These are phyloP conservation scores for Mastacembelus armatus DNA, from an alignment of 2,797 vertebrate genomes.

Conservation along the genomic window DNA sequence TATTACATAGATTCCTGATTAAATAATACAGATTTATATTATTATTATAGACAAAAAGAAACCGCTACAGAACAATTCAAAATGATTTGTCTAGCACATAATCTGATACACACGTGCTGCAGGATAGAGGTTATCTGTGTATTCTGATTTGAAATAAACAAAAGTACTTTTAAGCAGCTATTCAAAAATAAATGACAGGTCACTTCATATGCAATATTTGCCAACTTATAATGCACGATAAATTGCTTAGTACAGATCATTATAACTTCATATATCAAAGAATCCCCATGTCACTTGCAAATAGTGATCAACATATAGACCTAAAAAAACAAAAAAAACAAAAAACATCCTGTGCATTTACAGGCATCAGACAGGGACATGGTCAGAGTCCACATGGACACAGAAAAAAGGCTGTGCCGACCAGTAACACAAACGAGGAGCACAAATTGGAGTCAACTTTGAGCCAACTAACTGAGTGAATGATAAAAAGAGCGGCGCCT, in stretches of 20 bases:
- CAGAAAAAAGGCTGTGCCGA: slow-evolving; percentile 48
- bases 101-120: too few species aligned
- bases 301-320: background rate
- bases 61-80: too few species aligned
- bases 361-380: background rate
- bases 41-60: too few species aligned
- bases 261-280: background rate
- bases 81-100: too few species aligned
- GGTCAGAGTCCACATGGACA: slow-evolving; percentile 39
- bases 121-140: too few species aligned
- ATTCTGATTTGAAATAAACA: too few species aligned
- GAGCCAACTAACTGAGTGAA: slow-evolving; percentile 65
- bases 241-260: background rate
- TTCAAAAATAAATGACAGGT: too few species aligned
- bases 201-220: too few species aligned
- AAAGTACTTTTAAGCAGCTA: too few species aligned
- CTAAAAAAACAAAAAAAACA: background rate
- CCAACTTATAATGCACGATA: background rate
- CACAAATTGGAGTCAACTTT: slow-evolving; percentile 76
- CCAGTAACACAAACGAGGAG: slow-evolving; percentile 41
- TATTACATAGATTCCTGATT: too few species aligned
- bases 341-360: slow-evolving; percentile 31
- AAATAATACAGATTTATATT: too few species aligned
- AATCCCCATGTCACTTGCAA: background rate
- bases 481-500: slow-evolving; percentile 56